Evolutionary conservation across 2,113 vertebrate genomes (phyloP).

Genomic region (Tapirus terrestris): DNA sequence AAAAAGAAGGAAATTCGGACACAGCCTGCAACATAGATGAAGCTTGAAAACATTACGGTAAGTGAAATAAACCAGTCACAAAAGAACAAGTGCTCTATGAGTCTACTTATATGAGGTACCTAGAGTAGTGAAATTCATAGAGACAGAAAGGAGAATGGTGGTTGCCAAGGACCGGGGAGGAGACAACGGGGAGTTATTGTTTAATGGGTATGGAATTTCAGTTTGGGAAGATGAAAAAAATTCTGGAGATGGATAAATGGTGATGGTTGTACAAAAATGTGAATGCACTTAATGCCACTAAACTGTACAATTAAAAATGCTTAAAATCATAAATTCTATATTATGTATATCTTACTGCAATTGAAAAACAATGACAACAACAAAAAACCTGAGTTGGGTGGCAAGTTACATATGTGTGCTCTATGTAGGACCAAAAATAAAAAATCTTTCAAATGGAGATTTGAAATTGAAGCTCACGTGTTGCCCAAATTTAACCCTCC

Average conservation of each 20-base stretch:
- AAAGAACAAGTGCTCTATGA: background rate
- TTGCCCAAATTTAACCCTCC: background rate
- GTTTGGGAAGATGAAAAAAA: no score
- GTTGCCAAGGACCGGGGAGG: no score
- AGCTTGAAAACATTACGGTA: background rate
- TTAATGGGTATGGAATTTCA: no score
- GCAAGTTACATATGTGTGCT: background rate
- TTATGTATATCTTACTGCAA: background rate
- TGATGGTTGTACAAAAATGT: no score
- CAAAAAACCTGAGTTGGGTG: background rate
- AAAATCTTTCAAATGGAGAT: background rate
- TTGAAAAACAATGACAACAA: background rate
- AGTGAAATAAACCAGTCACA: background rate
- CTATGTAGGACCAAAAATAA: background rate
- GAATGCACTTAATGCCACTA: no score
- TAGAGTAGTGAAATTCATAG: no score
- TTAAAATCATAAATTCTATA: no score
- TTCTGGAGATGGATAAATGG: no score
- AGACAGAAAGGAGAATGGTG: no score
- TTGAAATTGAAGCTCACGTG: background rate
- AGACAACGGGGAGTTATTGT: no score
- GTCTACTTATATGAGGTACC: background rate
- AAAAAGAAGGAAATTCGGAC: background rate
- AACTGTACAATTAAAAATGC: no score
- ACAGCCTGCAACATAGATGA: background rate